Base-by-base conservation (phyloP, 2,888 invertebrate species). In the Ectobius pallidus region DNA sequence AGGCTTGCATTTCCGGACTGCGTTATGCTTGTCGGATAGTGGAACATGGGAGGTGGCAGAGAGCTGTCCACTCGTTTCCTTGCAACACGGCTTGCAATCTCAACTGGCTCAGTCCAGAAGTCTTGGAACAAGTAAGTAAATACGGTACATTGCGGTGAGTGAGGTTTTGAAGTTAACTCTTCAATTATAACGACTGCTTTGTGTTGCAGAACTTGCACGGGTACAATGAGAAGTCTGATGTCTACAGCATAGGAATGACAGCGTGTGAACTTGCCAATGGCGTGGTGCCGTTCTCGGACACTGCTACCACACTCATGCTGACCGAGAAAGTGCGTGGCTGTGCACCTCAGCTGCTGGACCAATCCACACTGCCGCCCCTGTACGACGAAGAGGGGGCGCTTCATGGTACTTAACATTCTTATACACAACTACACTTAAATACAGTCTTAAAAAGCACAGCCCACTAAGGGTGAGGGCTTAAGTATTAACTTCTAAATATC, bases 101-200 rank as follows among this genome's bases (percentile, higher is more conserved):
- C 4, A 93, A 94, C 83, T 97, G 96, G 95, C 86, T 96, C 16
- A 96, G 96, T 79, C 97, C 97, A 0, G 97, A 97, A 82, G 84
- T 97, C 11, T 84, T 97, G 49, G 92, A 94, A 83, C 97, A 97
- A 86, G 90, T 90, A 77, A 76, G 73, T 39, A 68, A 25, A 2
- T 20, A 11, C 1, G 9, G n/a, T 1, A 22, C 22, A 22, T n/a
- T n/a, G n/a, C n/a, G n/a, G n/a, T 16, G 18, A 18, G 4, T 46
- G n/a, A 16, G 4, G 6, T 44, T n/a, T 44, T 7, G n/a, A n/a
- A 46, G 3, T 18, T 49, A 49, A 9, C 4, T 1, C 3, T n/a
- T 49, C 2, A 20, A 3, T n/a, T 39, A 11, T 39, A 14, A 39
- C 14, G 42, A 34, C 7, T 34, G 6, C 11, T 7, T 34, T 34